A percentile compares a stretch with the other conserved stretches of the same genome.
Conservation (phyloP, 53 echinoderm and acorn worm species). For the Arbacia lixula region DNA sequence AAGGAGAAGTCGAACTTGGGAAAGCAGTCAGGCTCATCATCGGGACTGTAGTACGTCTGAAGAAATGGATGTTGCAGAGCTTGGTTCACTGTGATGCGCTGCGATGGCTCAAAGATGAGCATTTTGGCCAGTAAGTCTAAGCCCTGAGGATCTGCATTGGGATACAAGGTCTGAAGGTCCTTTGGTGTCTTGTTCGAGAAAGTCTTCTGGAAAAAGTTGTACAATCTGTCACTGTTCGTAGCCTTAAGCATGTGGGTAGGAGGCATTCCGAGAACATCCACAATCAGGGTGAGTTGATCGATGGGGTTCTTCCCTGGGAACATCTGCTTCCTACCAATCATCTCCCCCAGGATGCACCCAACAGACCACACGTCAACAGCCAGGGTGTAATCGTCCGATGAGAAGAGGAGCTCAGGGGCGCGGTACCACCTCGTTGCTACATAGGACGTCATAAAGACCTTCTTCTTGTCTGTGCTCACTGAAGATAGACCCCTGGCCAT, state of each 20-base stretch:
- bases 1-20: constrained; percentile 97
- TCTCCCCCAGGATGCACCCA: constrained; percentile 97
- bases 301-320: constrained; percentile 97
- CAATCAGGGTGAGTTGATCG: constrained; percentile 85
- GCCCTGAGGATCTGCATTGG: constrained; percentile 72
- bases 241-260: constrained; percentile 85
- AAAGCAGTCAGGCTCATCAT: constrained; percentile 87
- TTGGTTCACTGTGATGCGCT: constrained; percentile 77
- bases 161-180: constrained; percentile 47
- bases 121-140: constrained; percentile 87
- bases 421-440: constrained; percentile 99
- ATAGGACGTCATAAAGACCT: constrained; percentile 97
- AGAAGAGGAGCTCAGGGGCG: constrained; percentile 94
- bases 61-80: constrained; percentile 93
- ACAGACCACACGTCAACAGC: constrained; percentile 99
- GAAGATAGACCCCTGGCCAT: constrained; percentile 90
- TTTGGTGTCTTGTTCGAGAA: constrained; percentile 77
- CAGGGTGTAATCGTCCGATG: constrained; percentile 78
- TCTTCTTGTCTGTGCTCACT: constrained; percentile 59
- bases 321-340: constrained; percentile 89
- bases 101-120: constrained; percentile 82
- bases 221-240: constrained; percentile 86
- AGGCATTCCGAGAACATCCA: constrained; percentile 88
- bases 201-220: constrained; percentile 86
- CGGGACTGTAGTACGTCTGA: constrained; percentile 84